These are phyloP conservation scores for Steinernema carpocapsae DNA, from an alignment of 2,888 invertebrate species.

Conservation along the genomic window DNA sequence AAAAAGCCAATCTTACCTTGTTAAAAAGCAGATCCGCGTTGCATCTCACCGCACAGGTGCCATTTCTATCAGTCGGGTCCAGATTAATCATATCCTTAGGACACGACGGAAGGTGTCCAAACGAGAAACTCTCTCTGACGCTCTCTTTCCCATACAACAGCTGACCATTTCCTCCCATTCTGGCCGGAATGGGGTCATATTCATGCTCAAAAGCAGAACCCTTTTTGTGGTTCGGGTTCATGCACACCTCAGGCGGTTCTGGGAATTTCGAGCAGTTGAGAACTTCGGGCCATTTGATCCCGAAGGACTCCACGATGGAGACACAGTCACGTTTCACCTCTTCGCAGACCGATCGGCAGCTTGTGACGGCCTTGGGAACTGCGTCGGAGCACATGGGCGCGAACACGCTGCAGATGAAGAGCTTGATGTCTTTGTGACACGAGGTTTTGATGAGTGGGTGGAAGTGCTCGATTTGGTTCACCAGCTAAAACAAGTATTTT, in stretches of 20 bases:
- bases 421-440: slow-evolving; percentile 65
- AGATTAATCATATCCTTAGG: slow-evolving; percentile 62
- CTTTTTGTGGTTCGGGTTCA: slow-evolving; percentile 73
- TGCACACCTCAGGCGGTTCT: slow-evolving; percentile 77
- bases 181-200: slow-evolving; percentile 56
- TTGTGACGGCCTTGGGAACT: slow-evolving; percentile 77
- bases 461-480: slow-evolving; percentile 65
- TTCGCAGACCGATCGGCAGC: slow-evolving; percentile 85
- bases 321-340: slow-evolving; percentile 69
- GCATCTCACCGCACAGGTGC: slow-evolving; percentile 62
- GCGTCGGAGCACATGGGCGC: slow-evolving; percentile 89
- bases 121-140: slow-evolving; percentile 25
- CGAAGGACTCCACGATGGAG: slow-evolving; percentile 73
- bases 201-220: slow-evolving; percentile 71
- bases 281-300: slow-evolving; percentile 78
- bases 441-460: slow-evolving; percentile 66
- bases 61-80: slow-evolving; percentile 58
- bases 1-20: slow-evolving; percentile 36
- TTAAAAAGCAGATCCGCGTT: slow-evolving; percentile 60
- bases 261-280: slow-evolving; percentile 83
- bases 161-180: not conserved
- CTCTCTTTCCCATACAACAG: slow-evolving; percentile 29
- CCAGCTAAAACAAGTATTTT: no score
- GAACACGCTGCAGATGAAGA: slow-evolving; percentile 87
- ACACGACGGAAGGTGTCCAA: slow-evolving; percentile 48